These are phyloP conservation scores for Folsomia manolachei DNA, from an alignment of 2,888 invertebrate species.

Conservation along the genomic window DNA sequence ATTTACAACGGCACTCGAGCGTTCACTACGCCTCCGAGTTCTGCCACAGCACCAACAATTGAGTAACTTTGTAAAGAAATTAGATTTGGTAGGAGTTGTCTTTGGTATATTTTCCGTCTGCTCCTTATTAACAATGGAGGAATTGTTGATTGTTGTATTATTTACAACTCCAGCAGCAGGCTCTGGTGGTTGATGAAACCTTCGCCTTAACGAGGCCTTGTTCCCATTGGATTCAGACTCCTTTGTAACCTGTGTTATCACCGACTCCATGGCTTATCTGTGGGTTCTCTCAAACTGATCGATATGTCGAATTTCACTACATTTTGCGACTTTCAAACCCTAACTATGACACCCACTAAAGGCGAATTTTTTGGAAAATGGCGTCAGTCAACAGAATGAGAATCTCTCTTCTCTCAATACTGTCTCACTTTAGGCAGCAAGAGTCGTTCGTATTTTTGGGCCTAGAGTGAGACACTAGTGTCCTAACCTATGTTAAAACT, in stretches of 20 bases:
- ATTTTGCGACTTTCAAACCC: conserved; percentile 11
- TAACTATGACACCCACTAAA: conserved; percentile 20
- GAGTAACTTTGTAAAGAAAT: conserved; percentile 28
- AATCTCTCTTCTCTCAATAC: no score
- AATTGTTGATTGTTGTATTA: conserved; percentile 1
- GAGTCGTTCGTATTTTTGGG: no score
- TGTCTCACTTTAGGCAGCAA: no score
- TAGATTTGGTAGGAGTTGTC: conserved; percentile 15
- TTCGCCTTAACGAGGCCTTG: not conserved
- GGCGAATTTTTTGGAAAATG: no score
- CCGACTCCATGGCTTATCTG: conserved; percentile 39
- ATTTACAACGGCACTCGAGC: conserved; percentile 8
- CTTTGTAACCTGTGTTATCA: conserved; percentile 43
- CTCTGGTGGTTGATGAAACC: not conserved
- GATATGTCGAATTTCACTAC: conserved; percentile 7
- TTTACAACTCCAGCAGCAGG: not conserved
- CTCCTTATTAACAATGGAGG: no score
- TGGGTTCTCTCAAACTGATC: not conserved
- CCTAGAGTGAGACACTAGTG: no score
- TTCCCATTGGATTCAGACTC: conserved; percentile 16
- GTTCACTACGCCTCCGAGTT: conserved; percentile 5
- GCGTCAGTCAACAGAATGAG: no score
- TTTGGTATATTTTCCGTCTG: conserved; percentile 2
- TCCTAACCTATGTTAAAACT: no score
- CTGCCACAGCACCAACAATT: conserved; percentile 34